Conservation (phyloP, 2,797 vertebrate species). For the Cottoperca gobio region DNA sequence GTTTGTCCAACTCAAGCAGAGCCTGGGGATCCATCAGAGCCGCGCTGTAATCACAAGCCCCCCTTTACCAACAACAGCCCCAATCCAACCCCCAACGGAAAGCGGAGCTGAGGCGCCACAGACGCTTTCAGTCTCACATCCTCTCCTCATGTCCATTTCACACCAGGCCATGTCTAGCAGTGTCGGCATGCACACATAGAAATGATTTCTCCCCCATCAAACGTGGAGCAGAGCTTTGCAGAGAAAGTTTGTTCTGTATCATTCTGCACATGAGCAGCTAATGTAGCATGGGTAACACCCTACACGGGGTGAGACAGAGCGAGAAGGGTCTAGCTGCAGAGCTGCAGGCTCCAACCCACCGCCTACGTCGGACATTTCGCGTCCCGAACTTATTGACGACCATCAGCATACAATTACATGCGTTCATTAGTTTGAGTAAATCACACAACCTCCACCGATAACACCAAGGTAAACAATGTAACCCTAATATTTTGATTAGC, state of each 20-base stretch:
- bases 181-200: conserved; percentile 25
- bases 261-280: conserved; percentile 49
- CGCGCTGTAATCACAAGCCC: conserved; percentile 35
- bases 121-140: conserved; percentile 39
- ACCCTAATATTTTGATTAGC: no score
- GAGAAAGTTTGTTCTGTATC: conserved; percentile 43
- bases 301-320: conserved; percentile 21
- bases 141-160: conserved; percentile 42
- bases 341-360: neutral
- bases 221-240: neutral
- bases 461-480: no score
- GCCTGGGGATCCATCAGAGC: conserved; percentile 32
- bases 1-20: conserved; percentile 46
- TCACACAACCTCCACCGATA: no score
- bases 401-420: no score
- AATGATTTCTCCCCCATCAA: conserved; percentile 16
- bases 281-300: conserved; percentile 54
- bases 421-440: no score
- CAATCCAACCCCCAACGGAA: neutral
- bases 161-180: conserved; percentile 45
- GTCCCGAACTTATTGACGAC: neutral
- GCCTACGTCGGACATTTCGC: neutral
- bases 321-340: neutral
- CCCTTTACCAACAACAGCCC: conserved; percentile 1
- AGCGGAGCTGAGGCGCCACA: conserved; percentile 24